Percentiles rank a stretch among this genome's conserved stretches.
Conservation (phyloP, 1,140 invertebrate species). For the Antheraea pernyi region DNA sequence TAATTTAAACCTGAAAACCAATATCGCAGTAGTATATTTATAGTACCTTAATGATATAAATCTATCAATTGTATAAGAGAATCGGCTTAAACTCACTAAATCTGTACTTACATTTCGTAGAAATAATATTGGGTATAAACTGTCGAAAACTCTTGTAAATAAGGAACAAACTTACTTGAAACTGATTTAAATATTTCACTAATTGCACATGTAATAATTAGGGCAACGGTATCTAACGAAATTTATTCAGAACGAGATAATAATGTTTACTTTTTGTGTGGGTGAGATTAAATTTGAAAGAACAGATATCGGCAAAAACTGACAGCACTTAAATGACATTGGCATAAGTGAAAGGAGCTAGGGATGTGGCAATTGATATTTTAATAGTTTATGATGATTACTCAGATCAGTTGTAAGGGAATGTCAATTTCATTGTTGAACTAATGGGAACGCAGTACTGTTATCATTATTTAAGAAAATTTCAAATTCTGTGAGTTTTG, state of each 20-base stretch:
- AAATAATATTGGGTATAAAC: not conserved
- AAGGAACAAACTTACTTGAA: slow-evolving; percentile 12
- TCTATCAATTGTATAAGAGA: not conserved
- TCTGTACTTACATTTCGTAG: slow-evolving; percentile 12
- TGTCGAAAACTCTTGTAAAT: slow-evolving; percentile 9
- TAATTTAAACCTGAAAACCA: slow-evolving; percentile 50
- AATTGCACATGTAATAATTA: slow-evolving; percentile 20
- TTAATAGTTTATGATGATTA: no score
- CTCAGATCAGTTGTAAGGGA: no score
- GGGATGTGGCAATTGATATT: no score
- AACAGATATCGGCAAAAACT: no score
- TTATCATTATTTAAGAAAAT: no score
- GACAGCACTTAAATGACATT: no score
- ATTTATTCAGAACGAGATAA: slow-evolving; percentile 21
- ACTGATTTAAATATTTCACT: slow-evolving; percentile 6
- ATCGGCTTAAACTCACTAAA: not conserved
- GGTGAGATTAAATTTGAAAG: slow-evolving; percentile 16
- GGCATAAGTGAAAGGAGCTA: no score
- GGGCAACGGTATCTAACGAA: not conserved
- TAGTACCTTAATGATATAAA: not conserved
- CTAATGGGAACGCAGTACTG: no score
- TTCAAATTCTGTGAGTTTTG: no score
- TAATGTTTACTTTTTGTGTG: slow-evolving; percentile 41
- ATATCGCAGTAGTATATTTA: not conserved
- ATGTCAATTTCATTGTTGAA: no score